Conservation (phyloP, 2,113 vertebrate genomes). For the Carassius gibelio region DNA sequence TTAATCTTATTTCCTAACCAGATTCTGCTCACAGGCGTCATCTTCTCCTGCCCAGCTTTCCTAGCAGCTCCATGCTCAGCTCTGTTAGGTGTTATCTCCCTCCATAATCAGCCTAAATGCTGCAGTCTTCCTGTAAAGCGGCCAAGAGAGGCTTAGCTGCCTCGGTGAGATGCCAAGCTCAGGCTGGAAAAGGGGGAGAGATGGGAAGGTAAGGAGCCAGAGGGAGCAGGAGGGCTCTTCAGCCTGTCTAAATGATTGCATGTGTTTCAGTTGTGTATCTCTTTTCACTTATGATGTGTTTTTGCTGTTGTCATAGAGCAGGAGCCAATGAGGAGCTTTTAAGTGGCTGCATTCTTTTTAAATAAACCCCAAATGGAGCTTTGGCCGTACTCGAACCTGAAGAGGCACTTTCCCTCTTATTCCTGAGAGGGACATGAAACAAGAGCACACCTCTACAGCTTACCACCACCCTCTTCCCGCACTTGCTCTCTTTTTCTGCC, state of each 20-base stretch:
- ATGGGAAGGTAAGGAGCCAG: constrained; percentile 49
- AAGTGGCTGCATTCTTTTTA: constrained; percentile 71
- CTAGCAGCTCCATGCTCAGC: constrained; percentile 19
- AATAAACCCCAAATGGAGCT: constrained; percentile 73
- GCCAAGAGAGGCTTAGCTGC: constrained; percentile 43
- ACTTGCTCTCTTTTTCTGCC: constrained; percentile 29
- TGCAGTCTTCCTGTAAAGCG: constrained; percentile 22
- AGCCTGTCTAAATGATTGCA: constrained; percentile 41
- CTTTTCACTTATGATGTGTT: constrained; percentile 62
- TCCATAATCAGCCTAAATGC: constrained; percentile 27
- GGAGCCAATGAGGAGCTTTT: constrained; percentile 68
- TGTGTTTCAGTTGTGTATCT: constrained; percentile 62
- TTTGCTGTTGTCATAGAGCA: constrained; percentile 43
- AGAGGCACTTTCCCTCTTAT: constrained; percentile 68
- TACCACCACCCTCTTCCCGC: constrained; percentile 10
- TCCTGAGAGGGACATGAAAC: constrained; percentile 71
- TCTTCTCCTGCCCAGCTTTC: constrained; percentile 10
- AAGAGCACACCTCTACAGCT: constrained; percentile 55
- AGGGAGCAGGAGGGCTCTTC: constrained; percentile 50
- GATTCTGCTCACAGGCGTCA: constrained; percentile 18
- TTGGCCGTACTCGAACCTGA: constrained; percentile 67
- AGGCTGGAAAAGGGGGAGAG: constrained; percentile 62
- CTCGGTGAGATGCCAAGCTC: constrained; percentile 1
- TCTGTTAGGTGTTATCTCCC: constrained; percentile 13
- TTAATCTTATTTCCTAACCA: constrained; percentile 12